Conservation (phyloP, 1,140 invertebrate genomes). For the Drosophila nebulosa region DNA sequence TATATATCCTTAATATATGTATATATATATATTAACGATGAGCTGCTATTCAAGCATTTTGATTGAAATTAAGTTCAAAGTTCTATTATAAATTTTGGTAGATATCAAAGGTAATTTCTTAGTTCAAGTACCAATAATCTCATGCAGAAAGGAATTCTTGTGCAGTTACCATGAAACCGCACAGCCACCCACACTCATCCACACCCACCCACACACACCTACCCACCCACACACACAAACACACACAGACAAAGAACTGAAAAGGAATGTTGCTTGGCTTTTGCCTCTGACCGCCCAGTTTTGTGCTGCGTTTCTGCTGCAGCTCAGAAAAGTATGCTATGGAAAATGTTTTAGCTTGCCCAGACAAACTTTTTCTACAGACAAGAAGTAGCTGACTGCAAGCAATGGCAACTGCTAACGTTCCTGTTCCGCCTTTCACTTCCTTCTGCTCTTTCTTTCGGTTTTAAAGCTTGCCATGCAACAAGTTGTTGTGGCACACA, state of each 20-base stretch:
- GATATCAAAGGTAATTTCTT: background rate
- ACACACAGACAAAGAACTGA: background rate
- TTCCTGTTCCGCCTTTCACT: conserved; percentile 26
- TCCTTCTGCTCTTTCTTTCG: background rate
- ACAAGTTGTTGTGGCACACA: conserved; percentile 48
- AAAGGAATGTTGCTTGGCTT: background rate
- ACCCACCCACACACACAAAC: background rate
- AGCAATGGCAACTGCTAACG: conserved; percentile 27
- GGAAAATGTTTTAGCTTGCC: conserved; percentile 17
- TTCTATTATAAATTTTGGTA: too few relatives aligned
- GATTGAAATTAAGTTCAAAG: too few relatives aligned
- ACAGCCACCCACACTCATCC: conserved; percentile 2
- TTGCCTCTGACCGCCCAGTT: conserved; percentile 58
- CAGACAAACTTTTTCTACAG: conserved; percentile 7
- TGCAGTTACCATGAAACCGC: conserved; percentile 49
- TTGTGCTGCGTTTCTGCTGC: conserved; percentile 44
- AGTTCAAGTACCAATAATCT: background rate
- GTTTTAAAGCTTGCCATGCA: conserved; percentile 58
- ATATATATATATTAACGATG: too few relatives aligned
- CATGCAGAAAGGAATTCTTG: conserved; percentile 5
- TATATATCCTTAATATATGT: too few relatives aligned
- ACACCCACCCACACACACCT: background rate
- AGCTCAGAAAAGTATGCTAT: conserved; percentile 43
- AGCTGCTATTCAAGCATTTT: too few relatives aligned
- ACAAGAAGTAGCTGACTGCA: background rate